phyloP scores from a whole-genome alignment of 2,888 invertebrate genomes.

The Dicranocentrus wangi region DNA sequence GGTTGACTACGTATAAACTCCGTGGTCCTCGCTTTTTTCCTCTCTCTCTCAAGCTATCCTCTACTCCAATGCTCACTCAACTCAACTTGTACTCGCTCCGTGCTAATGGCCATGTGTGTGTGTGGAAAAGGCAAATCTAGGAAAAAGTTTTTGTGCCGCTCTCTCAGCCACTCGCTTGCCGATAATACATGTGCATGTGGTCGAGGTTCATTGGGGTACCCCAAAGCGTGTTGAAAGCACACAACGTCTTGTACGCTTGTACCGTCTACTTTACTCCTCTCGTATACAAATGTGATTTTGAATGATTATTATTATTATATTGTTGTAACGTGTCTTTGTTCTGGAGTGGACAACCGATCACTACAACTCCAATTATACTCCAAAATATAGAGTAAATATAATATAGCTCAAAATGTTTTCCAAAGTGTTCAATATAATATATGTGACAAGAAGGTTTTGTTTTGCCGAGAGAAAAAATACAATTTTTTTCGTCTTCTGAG shows the following conservation, averaged over 20 bases:
- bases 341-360: too few species aligned
- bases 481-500: neutral
- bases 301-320: slow-evolving; percentile 42
- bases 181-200: slow-evolving; percentile 17
- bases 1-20: slow-evolving; percentile 30
- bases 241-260: slow-evolving; percentile 1
- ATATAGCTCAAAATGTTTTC: too few species aligned
- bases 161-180: slow-evolving; percentile 2
- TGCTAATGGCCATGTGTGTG: slow-evolving; percentile 3
- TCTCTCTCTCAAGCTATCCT: slow-evolving; percentile 17
- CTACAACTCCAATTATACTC: too few species aligned
- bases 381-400: too few species aligned
- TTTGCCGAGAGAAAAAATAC: too few species aligned
- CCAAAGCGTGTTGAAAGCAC: slow-evolving; percentile 25
- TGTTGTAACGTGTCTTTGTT: slow-evolving; percentile 16
- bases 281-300: neutral
- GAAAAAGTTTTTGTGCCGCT: neutral
- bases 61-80: slow-evolving; percentile 25
- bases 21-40: slow-evolving; percentile 21
- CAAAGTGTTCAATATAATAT: too few species aligned
- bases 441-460: too few species aligned
- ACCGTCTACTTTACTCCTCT: neutral
- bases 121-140: slow-evolving; percentile 6
- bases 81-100: slow-evolving; percentile 2
- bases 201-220: slow-evolving; percentile 18